Evolutionary conservation across 2,888 invertebrate species (phyloP).

Genomic region (Cyaniris semiargus): DNA sequence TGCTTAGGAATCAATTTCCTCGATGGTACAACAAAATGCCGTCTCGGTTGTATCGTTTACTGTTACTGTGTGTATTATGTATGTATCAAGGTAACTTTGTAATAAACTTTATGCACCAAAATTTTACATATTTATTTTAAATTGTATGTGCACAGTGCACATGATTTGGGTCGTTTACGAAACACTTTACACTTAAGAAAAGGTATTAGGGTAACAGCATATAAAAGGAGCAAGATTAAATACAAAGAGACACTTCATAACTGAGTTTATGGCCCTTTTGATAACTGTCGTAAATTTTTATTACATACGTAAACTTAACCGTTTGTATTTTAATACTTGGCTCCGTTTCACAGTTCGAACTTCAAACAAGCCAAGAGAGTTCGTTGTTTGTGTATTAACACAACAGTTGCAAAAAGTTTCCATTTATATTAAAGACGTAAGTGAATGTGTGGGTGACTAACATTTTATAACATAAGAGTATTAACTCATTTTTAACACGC

Average conservation of each 20-base stretch:
- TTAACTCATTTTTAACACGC: too few species aligned
- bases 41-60: too few species aligned
- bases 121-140: too few species aligned
- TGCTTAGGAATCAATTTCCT: too few species aligned
- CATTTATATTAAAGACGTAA: not conserved
- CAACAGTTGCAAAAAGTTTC: not conserved
- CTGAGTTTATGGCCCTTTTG: constrained; percentile 18
- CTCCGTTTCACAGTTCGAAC: constrained; percentile 5
- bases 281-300: constrained; percentile 30
- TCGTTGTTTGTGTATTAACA: constrained; percentile 5
- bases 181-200: constrained; percentile 8
- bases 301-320: constrained; percentile 15
- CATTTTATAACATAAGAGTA: too few species aligned
- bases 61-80: too few species aligned
- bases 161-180: not conserved
- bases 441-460: too few species aligned
- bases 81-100: too few species aligned
- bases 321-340: constrained; percentile 20
- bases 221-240: constrained; percentile 33
- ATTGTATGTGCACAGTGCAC: too few species aligned
- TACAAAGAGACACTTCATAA: constrained; percentile 22
- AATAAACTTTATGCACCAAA: too few species aligned
- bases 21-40: too few species aligned
- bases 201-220: constrained; percentile 42
- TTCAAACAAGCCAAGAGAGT: constrained; percentile 12